These are phyloP conservation scores for Channa argus DNA, from an alignment of 2,113 vertebrate genomes.

Conservation along the genomic window DNA sequence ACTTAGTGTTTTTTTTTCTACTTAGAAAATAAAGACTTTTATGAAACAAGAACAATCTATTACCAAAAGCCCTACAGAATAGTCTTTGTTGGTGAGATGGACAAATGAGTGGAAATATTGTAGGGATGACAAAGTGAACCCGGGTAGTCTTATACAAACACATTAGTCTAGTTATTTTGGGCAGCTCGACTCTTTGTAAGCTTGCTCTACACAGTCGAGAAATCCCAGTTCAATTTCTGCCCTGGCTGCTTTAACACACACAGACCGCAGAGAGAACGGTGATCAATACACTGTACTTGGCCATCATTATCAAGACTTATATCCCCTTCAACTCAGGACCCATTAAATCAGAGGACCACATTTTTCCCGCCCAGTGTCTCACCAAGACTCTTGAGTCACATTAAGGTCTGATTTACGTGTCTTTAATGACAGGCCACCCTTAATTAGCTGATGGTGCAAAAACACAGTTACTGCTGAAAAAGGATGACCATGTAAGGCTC, in stretches of 20 bases:
- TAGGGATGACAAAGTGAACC: conserved; percentile 61
- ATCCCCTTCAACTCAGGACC: conserved; percentile 71
- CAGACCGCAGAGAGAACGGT: conserved; percentile 70
- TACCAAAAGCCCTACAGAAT: conserved; percentile 9
- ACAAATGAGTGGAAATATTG: conserved; percentile 48
- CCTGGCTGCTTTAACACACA: conserved; percentile 70
- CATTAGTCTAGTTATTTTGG: conserved; percentile 75
- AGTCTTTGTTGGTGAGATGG: conserved; percentile 33
- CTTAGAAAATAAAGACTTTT: conserved; percentile 19
- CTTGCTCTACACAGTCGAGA: conserved; percentile 56
- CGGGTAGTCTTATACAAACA: conserved; percentile 66
- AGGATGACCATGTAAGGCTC: conserved; percentile 56
- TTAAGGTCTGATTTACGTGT: conserved; percentile 75
- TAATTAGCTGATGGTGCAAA: conserved; percentile 79
- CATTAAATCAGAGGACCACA: conserved; percentile 78
- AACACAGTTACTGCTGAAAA: conserved; percentile 42
- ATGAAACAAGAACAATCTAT: conserved; percentile 18
- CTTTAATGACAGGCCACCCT: conserved; percentile 75
- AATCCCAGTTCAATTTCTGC: conserved; percentile 71
- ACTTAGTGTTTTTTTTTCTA: not conserved
- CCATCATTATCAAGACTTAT: conserved; percentile 83
- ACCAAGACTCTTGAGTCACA: conserved; percentile 70
- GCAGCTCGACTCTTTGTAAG: conserved; percentile 31
- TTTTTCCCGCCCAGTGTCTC: conserved; percentile 70
- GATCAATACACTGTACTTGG: conserved; percentile 80